Evolutionary conservation across 2,113 vertebrate species (phyloP), one percentile per base, ranked within the genome.

Genomic region (Ciconia stormi): DNA sequence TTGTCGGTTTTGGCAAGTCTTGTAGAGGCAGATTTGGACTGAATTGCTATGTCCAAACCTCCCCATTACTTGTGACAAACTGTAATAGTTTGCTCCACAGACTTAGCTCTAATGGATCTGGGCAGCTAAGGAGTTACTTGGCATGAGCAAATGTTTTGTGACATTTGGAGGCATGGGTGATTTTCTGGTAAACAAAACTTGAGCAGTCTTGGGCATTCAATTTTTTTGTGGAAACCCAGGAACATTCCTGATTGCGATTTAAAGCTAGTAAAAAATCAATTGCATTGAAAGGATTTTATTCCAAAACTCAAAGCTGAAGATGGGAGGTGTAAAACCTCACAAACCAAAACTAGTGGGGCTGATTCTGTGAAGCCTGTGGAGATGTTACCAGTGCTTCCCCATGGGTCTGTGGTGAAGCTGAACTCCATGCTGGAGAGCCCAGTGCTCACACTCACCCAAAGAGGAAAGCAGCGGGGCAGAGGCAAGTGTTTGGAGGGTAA

Each of bases 381-480:
- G 66, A 34, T 85, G 58, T 6, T 52, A 27, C 10, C 29, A 34
- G 14, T 66, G 29, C 6, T 87, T 90, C 26, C 23, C 59, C 2
- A 1, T 1, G 13, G n/a, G 26, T 18, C 34, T 91, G 14, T 1
- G 3, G 13, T 18, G 61, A 71, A 49, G 47, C 14, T 84, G 69
- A 77, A 66, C 44, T 42, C 42, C 65, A 14, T 1, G 4, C 13
- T 50, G 23, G 29, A 76, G 25, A 82, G 10, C 12, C 38, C 1
- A 0, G n/a, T 2, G 0, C 29, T 67, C 50, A 61, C 0, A 0
- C 11, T 61, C 10, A n/a, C n/a, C 46, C 34, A 32, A 67, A 58
- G 22, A 83, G 27, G 23, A 89, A 47, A 83, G 61, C 36, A 92
- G 22, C 29, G 61, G 34, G 40, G 36, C 44, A 85, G 52, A 87